phyloP scores from a whole-genome alignment of 2,888 invertebrate species.

The Danaus chrysippus region DNA sequence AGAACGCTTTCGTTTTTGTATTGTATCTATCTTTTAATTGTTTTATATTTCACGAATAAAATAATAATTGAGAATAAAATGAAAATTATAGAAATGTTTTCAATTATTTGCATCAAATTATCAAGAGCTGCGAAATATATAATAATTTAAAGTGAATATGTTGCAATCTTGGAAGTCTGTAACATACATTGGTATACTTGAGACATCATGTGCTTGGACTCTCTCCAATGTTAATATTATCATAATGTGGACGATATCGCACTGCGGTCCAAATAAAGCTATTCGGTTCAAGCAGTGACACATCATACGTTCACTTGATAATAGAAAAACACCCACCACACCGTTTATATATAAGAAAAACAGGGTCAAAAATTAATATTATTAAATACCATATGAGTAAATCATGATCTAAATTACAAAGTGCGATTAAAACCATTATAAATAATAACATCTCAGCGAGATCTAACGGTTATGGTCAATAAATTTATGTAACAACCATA shows the following conservation, averaged over 20 bases:
- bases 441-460: not conserved
- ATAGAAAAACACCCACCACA: too few species aligned
- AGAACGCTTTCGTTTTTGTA: not conserved
- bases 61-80: not conserved
- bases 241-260: conserved; percentile 10
- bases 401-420: too few species aligned
- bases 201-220: conserved; percentile 17
- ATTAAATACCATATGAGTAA: too few species aligned
- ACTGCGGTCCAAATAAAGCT: conserved; percentile 11
- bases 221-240: conserved; percentile 14
- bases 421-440: too few species aligned
- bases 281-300: not conserved
- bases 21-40: not conserved
- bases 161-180: conserved; percentile 3
- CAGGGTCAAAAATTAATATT: too few species aligned
- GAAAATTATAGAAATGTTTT: not conserved
- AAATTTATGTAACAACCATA: not conserved
- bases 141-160: conserved; percentile 1
- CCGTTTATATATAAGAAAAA: not conserved
- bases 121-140: not conserved
- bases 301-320: not conserved
- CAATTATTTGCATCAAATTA: not conserved
- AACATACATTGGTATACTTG: conserved; percentile 1
- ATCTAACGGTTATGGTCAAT: not conserved
- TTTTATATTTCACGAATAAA: conserved; percentile 1